These are phyloP conservation scores for Pterocles gutturalis DNA, from an alignment of 2,113 vertebrate species.

Conservation along the genomic window DNA sequence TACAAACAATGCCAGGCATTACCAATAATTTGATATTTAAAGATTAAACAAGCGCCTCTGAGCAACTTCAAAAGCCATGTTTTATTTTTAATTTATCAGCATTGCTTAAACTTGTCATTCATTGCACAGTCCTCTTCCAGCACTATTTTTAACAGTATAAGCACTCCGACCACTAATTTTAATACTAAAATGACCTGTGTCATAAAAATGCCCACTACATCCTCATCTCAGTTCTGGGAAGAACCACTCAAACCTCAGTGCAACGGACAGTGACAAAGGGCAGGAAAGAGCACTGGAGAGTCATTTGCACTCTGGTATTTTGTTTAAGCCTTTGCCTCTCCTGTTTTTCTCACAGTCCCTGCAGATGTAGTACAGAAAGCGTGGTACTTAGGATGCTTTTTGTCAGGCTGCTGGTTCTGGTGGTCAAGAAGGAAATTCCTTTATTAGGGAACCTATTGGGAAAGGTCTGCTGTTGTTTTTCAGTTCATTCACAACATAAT, in stretches of 20 bases:
- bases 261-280: background rate
- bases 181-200: background rate
- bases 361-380: background rate
- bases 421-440: background rate
- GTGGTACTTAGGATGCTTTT: background rate
- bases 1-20: background rate
- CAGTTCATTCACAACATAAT: background rate
- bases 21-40: background rate
- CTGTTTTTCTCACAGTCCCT: background rate
- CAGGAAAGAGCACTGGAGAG: background rate
- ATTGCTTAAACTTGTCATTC: background rate
- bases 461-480: background rate
- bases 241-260: background rate
- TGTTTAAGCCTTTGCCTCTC: background rate
- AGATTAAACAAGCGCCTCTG: background rate
- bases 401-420: background rate
- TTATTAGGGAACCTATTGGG: background rate
- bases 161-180: background rate
- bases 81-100: slow-evolving; percentile 17
- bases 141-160: background rate
- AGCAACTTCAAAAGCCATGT: background rate
- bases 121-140: background rate
- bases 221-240: background rate
- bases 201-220: background rate
- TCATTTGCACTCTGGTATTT: background rate